Evolutionary conservation across 2,113 vertebrate genomes (phyloP), one percentile per base, ranked within the genome.

Genomic region (Brachirus orientalis): DNA sequence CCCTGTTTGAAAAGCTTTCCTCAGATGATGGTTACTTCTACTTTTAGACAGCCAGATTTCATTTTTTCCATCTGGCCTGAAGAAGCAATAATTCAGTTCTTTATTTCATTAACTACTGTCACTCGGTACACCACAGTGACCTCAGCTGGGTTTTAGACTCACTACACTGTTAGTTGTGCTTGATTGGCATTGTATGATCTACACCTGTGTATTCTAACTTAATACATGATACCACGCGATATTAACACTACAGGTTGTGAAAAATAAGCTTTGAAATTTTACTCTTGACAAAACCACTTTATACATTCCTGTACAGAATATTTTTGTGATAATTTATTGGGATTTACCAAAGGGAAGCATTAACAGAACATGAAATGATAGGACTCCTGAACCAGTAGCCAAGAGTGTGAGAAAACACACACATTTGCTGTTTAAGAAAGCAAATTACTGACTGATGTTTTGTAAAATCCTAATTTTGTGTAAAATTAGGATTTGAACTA

Each of bases 311-410:
- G 28, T 6, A 28, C 17, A 43, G 14, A 43, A 14, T 52, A 54
- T 46, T 45, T 52, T 12, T 62, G 22, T 10, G 9, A 14, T 51
- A 16, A 40, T 70, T 28, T 53, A 18, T 47, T 41, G 1, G 17
- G 18, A 50, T 38, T 41, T 60, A 58, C 40, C 43, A 79, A 77
- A 70, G 58, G 44, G 12, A 69, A 56, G 38, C 8, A 2, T n/a
- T n/a, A n/a, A n/a, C n/a, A n/a, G n/a, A n/a, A n/a, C n/a, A n/a
- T n/a, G n/a, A n/a, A n/a, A n/a, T n/a, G n/a, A n/a, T n/a, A n/a
- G n/a, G n/a, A n/a, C n/a, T n/a, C n/a, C n/a, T 58, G 45, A 58
- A 54, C 46, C 65, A 60, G 54, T 37, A 53, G 54, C 51, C 2
- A n/a, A n/a, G 0, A 12, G 38, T 77, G 54, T 48, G 44, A 62